These are phyloP conservation scores for Polylopha cassiicola DNA, from an alignment of 2,888 invertebrate species.

Conservation along the genomic window DNA sequence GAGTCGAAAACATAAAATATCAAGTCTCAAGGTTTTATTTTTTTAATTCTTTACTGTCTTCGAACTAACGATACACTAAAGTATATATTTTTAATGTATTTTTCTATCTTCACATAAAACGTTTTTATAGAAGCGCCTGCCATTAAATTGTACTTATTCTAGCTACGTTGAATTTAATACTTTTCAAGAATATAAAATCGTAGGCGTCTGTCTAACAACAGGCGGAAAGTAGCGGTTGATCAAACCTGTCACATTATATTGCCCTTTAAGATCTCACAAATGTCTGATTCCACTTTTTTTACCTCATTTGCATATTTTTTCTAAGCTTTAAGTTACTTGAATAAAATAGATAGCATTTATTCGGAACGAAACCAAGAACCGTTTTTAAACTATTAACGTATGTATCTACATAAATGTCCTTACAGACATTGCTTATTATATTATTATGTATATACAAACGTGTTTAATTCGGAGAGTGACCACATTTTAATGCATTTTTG, in stretches of 20 bases:
- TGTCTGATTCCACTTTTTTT: slow-evolving; percentile 38
- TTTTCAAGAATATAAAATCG: not conserved
- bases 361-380: slow-evolving; percentile 26
- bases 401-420: too few species aligned
- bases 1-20: not conserved
- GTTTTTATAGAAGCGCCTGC: too few species aligned
- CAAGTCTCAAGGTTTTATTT: not conserved
- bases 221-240: slow-evolving; percentile 25
- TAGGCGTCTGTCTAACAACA: slow-evolving; percentile 13
- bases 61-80: too few species aligned
- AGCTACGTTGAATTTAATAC: not conserved
- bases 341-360: slow-evolving; percentile 27
- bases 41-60: too few species aligned
- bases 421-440: too few species aligned
- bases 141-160: not conserved
- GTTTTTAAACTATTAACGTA: too few species aligned
- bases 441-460: too few species aligned
- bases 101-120: too few species aligned
- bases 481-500: too few species aligned
- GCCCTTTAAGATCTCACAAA: slow-evolving; percentile 32
- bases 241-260: slow-evolving; percentile 47
- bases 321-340: slow-evolving; percentile 29
- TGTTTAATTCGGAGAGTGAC: too few species aligned
- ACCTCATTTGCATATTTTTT: slow-evolving; percentile 53
- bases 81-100: too few species aligned